Base-by-base conservation (phyloP, 1,140 invertebrate genomes). In the Sycobia sp. region DNA sequence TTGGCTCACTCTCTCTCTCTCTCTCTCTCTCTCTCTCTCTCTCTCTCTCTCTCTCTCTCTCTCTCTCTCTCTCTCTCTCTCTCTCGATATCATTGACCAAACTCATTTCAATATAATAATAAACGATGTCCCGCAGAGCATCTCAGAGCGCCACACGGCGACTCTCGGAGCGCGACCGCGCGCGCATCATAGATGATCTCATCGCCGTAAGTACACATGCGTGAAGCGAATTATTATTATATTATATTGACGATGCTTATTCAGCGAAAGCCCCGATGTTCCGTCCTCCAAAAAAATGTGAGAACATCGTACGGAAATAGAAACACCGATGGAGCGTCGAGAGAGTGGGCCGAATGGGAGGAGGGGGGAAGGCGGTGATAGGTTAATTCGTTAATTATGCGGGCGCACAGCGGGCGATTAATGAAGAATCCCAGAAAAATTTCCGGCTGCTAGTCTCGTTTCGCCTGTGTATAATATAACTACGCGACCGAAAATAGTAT, bases 241-340 rank as follows among this genome's bases (percentile, higher is more conserved):
- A n/a, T n/a, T n/a, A n/a, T n/a, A n/a, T n/a, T n/a, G n/a, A n/a
- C n/a, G n/a, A n/a, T n/a, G n/a, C n/a, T n/a, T n/a, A n/a, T n/a
- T n/a, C n/a, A 18, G 11, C 5, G 7, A 8, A 22, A 13, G 38
- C 20, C 32, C 4, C 29, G 11, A 11, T 11, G 13, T 18, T 18
- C 43, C 38, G 58, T 34, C 50, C 50, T 62, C 43, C 29, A 67
- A 69, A 62, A 47, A 62, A 54, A 38, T 67, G 69, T 71, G 69
- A 71, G 65, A 71, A 63, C 64, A 71, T 68, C 63, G 58, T n/a
- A 51, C 56, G 29, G 46, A 68, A 71, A 65, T 68, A 65, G 63
- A 54, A 47, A 34, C 25, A n/a, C n/a, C n/a, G 25, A 53, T 1
- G 22, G 50, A 50, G 16, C 4, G 47, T 18, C n/a, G 27, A 7